Evolutionary conservation across 2,113 vertebrate species (phyloP).

Genomic region (Rhadina sibilatrix): DNA sequence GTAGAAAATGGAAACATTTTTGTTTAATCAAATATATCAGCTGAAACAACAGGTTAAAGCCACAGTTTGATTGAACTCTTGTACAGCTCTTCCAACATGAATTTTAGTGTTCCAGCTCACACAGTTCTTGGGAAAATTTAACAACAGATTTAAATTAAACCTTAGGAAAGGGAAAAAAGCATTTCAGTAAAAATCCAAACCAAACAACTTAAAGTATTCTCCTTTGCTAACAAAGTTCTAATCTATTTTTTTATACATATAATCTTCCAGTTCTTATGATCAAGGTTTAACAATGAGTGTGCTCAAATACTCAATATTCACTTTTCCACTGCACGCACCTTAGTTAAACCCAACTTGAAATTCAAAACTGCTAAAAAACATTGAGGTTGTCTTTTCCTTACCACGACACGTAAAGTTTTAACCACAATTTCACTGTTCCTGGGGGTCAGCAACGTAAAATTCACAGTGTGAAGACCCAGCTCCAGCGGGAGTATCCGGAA

Average conservation of each 20-base stretch:
- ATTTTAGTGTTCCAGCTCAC: not conserved
- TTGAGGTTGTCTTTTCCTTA: constrained; percentile 54
- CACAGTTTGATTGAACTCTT: not conserved
- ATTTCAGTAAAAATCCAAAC: not conserved
- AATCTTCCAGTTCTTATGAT: not conserved
- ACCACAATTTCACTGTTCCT: constrained; percentile 69
- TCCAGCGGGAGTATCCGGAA: constrained; percentile 86
- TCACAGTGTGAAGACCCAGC: constrained; percentile 74
- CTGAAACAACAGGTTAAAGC: not conserved
- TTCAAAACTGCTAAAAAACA: not conserved
- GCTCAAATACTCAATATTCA: not conserved
- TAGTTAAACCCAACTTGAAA: not conserved
- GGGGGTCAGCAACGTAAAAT: not conserved
- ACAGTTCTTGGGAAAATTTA: not conserved
- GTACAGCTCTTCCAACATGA: not conserved
- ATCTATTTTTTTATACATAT: too few species aligned
- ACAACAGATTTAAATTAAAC: not conserved
- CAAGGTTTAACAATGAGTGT: not conserved
- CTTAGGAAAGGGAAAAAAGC: not conserved
- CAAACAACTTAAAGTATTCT: not conserved
- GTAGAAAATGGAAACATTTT: not conserved
- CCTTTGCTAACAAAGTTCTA: not conserved
- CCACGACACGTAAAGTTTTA: constrained; percentile 88
- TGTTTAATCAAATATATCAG: not conserved
- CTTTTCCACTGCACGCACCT: not conserved